Evolutionary conservation across 2,797 vertebrate genomes (phyloP).

Genomic region (Ceryle rudis): DNA sequence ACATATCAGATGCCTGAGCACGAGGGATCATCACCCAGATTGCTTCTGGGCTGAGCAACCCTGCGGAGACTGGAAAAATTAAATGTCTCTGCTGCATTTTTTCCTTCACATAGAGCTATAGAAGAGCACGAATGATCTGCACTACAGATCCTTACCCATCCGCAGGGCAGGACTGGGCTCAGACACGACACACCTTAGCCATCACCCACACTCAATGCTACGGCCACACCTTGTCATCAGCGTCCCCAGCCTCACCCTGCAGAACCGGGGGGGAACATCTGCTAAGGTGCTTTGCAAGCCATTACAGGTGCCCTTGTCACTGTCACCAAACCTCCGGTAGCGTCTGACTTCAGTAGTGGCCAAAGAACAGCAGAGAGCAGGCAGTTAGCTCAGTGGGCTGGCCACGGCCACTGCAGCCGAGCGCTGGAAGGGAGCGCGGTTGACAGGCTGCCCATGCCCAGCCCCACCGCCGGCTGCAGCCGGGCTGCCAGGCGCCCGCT

Average conservation of each 20-base stretch:
- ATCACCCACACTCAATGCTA: rapidly evolving
- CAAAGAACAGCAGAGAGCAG: neutral
- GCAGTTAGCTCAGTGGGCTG: neutral
- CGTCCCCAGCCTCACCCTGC: neutral
- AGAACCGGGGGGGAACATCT: neutral
- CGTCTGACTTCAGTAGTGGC: rapidly evolving
- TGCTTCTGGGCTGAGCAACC: neutral
- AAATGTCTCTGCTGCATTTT: neutral
- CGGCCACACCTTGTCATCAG: rapidly evolving
- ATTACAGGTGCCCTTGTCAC: neutral
- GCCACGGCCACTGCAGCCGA: neutral
- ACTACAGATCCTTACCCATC: rapidly evolving
- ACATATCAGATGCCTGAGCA: rapidly evolving
- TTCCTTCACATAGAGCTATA: neutral
- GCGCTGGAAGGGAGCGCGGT: rapidly evolving
- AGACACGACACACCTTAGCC: rapidly evolving
- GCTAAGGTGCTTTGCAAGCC: neutral
- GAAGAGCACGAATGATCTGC: rapidly evolving
- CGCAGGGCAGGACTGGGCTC: neutral
- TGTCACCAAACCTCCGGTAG: neutral
- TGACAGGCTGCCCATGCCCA: neutral
- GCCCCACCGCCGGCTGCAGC: neutral
- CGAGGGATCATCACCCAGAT: neutral
- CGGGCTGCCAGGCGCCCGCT: neutral
- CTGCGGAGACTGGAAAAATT: neutral